Percentiles rank a stretch among this genome's conserved stretches.
These are phyloP conservation scores for Macrotis lagotis DNA, from an alignment of 2,113 vertebrate genomes.

Conservation along the genomic window DNA sequence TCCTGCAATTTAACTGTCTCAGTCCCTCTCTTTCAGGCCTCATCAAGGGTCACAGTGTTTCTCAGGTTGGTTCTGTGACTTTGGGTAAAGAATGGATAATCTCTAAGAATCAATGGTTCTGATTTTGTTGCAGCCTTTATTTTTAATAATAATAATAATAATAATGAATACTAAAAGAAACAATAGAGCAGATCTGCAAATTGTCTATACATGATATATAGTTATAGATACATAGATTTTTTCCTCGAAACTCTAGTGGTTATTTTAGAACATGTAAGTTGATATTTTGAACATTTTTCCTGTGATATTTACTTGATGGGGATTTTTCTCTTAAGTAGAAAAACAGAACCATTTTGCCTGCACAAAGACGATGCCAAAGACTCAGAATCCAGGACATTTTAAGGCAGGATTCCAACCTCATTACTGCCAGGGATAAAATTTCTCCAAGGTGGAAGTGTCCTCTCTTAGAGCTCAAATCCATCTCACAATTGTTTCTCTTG, in stretches of 20 bases:
- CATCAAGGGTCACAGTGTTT: neutral
- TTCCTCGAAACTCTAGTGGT: slow-evolving; percentile 65
- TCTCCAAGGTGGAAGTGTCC: slow-evolving; percentile 82
- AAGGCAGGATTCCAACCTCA: slow-evolving; percentile 83
- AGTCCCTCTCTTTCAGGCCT: neutral
- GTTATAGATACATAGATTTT: neutral
- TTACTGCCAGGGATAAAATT: slow-evolving; percentile 81
- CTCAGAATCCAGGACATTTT: slow-evolving; percentile 80
- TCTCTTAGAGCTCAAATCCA: slow-evolving; percentile 78
- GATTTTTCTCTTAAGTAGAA: slow-evolving; percentile 78
- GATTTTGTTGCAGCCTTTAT: neutral
- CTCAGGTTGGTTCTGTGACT: neutral
- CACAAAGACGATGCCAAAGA: slow-evolving; percentile 75
- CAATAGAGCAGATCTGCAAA: slow-evolving; percentile 10
- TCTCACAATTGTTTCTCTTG: slow-evolving; percentile 77
- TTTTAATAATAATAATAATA: neutral
- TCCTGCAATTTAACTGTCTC: fast-evolving
- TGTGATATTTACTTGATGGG: slow-evolving; percentile 58
- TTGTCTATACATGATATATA: slow-evolving; percentile 22
- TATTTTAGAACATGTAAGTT: slow-evolving; percentile 63
- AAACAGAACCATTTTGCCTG: slow-evolving; percentile 70
- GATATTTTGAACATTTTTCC: slow-evolving; percentile 49
- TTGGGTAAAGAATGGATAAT: slow-evolving; percentile 12
- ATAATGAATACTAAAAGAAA: neutral
- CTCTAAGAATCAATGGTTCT: slow-evolving; percentile 3